Base-by-base conservation (phyloP, 2,888 invertebrate species). In the Dusona sp. region DNA sequence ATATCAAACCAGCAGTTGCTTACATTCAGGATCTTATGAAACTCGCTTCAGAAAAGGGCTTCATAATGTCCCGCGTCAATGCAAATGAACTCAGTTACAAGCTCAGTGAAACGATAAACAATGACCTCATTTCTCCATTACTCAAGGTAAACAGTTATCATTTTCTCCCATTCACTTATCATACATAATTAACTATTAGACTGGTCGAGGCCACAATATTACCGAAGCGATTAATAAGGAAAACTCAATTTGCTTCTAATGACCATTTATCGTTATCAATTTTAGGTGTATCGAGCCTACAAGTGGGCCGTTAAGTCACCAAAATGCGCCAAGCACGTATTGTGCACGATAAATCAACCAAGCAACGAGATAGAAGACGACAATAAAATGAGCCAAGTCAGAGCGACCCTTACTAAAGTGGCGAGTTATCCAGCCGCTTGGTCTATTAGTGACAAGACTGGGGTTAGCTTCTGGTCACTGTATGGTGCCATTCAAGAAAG, bases 91-190 rank as follows among this genome's bases (percentile, higher is more conserved):
- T 98, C 11, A 97, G 97, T 16, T 96, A 97, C 93, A 96, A 96
- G 90, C 93, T 98, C 85, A 97, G 97, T 0, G 97, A 98, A 92
- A 97, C 97, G 1, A 95, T 98, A 74, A 98, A 98, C 94, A 94
- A 97, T 91, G 98, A 98, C 94, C 96, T 98, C 84, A 97, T 98
- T 77, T 97, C 97, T 92, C 98, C 98, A 0, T 95, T 98, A 38
- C 95, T 97, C n/a, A 95, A 93, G 91, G 94, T 94, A 90, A 88
- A 29, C 61, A 4, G 13, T 29, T 29, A 61, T 29, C 61, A 29
- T 61, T 16, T 29, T 54, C 22, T 1, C 6, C 29, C 16, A 29
- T 61, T 61, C 16, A 16, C 29, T 48, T 48, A 48, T 48, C 48
- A n/a, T 36, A 3, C 45, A 42, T 70, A 68, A 80, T 57, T 70